These are phyloP conservation scores for Acanthisitta chloris DNA, from an alignment of 2,113 vertebrate genomes.

Conservation along the genomic window DNA sequence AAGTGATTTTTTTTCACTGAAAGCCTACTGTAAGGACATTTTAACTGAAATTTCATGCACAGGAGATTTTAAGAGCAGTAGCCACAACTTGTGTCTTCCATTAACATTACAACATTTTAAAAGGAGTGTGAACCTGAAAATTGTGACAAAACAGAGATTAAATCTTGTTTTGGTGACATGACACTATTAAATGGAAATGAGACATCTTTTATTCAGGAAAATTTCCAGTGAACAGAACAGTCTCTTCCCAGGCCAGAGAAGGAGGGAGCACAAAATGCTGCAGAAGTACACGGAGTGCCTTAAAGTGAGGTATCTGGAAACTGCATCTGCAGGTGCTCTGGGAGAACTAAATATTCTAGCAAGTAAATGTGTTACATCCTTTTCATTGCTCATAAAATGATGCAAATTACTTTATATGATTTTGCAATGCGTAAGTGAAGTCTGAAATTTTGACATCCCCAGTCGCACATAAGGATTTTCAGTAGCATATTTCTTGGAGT, in stretches of 20 bases:
- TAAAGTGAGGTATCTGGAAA: background rate
- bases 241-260: background rate
- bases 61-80: background rate
- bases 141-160: background rate
- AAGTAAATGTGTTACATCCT: background rate
- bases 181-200: background rate
- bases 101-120: constrained; percentile 14
- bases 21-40: background rate
- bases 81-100: background rate
- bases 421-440: background rate
- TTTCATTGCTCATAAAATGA: background rate
- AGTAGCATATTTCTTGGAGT: background rate
- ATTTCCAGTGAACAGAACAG: background rate
- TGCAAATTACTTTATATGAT: background rate
- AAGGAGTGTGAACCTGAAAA: background rate
- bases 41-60: background rate
- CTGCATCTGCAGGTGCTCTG: background rate
- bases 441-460: background rate
- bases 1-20: background rate
- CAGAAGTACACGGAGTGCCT: background rate
- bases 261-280: background rate
- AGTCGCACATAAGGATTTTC: background rate
- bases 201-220: background rate
- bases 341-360: background rate
- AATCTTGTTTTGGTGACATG: background rate